Base-by-base conservation (phyloP, 2,888 invertebrate genomes). In the Papilio elwesi region DNA sequence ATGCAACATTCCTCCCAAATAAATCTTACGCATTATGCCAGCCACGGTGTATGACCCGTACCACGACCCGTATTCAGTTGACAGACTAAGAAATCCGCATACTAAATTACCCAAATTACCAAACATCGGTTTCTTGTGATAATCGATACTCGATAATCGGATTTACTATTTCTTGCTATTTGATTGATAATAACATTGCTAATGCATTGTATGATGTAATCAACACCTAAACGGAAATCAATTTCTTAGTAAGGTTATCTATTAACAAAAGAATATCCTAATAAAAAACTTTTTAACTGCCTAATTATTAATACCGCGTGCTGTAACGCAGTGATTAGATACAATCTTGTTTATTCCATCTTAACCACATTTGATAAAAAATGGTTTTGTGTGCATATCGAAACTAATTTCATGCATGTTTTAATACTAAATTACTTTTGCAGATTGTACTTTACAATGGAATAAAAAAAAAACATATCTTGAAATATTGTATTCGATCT, bases 1-100 rank as follows among this genome's bases (percentile, higher is more conserved):
- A 64, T 73, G 73, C 52, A 16, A 73, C 68, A 73, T 73, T 68
- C 72, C 52, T 63, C 47, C n/a, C 38, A 64, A 63, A 67, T 43
- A 47, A 72, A 57, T 49, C 36, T 26, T 52, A 15, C 12, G 2
- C 48, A n/a, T 26, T 26, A 4, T 36, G 51, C 26, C 15, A n/a
- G 15, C 36, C 12, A 36, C 57, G 6, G 52, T 11, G 11, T 36
- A 8, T 6, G 6, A 43, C 43, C 43, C 43, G 43, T 43, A 5
- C 6, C 13, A 8, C 9, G 6, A 43, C 43, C 43, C 43, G 43
- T 43, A 5, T 43, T 26, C 26, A 43, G 43, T 43, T 43, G 43
- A 43, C 9, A 43, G 7, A 43, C 9, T 43, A 26, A 43, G 8
- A 43, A 43, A 43, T 43, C 43, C 7, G 43, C 43, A 43, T 43